These are phyloP conservation scores for Sycobia sp. DNA, from an alignment of 1,140 invertebrate genomes.

Conservation along the genomic window DNA sequence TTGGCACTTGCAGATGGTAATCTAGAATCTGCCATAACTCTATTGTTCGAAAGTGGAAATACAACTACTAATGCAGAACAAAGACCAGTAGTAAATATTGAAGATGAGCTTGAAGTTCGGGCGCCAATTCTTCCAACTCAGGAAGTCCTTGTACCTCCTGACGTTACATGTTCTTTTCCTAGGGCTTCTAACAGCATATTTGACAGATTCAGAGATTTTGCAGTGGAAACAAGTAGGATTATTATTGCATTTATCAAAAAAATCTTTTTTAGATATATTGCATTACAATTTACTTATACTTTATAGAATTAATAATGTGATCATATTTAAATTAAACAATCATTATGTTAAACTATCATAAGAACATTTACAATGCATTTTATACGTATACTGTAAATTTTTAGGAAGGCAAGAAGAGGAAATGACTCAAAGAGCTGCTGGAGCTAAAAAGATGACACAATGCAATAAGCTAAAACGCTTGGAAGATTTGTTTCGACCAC, in stretches of 20 bases:
- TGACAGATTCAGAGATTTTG: conserved; percentile 72
- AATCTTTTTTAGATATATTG: background rate
- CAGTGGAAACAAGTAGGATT: conserved; percentile 67
- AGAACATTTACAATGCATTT: too few species aligned
- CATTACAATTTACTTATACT: too few species aligned
- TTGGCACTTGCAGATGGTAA: conserved; percentile 55
- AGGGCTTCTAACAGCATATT: conserved; percentile 65
- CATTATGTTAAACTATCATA: too few species aligned
- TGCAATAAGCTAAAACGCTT: conserved; percentile 62
- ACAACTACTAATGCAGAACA: conserved; percentile 29
- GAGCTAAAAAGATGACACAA: conserved; percentile 52
- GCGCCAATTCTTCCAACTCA: conserved; percentile 71
- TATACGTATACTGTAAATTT: too few species aligned
- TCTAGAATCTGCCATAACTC: conserved; percentile 55
- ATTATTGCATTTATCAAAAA: conserved; percentile 6
- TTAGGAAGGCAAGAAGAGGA: conserved; percentile 61
- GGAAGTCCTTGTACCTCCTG: conserved; percentile 62
- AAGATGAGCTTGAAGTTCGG: conserved; percentile 60
- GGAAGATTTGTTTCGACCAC: conserved; percentile 78
- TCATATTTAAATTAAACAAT: background rate
- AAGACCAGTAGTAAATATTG: conserved; percentile 30
- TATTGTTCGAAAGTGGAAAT: conserved; percentile 53
- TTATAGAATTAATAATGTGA: background rate
- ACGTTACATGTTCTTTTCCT: conserved; percentile 54
- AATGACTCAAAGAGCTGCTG: conserved; percentile 49